Base-by-base conservation (phyloP, 2,113 vertebrate genomes). In the Perognathus longimembris region DNA sequence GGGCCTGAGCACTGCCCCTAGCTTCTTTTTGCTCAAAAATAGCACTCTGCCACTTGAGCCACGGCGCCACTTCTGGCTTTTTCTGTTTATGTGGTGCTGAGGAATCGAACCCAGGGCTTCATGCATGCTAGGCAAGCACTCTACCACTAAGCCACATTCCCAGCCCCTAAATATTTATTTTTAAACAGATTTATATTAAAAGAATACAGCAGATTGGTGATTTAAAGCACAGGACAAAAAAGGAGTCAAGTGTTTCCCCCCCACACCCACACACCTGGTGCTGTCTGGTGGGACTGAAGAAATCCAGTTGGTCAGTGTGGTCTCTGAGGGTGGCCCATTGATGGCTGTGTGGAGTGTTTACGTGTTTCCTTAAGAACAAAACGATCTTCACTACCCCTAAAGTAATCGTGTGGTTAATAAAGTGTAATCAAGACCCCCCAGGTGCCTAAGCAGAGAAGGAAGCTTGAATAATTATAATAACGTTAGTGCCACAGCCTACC, bases 121-220 rank as follows among this genome's bases (percentile, higher is more conserved):
- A n/a, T n/a, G n/a, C n/a, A n/a, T n/a, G n/a, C n/a, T n/a, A n/a
- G n/a, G n/a, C n/a, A n/a, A n/a, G n/a, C n/a, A n/a, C n/a, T n/a
- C n/a, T n/a, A n/a, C n/a, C n/a, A n/a, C n/a, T n/a, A n/a, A n/a
- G n/a, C n/a, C n/a, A n/a, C n/a, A n/a, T n/a, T n/a, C n/a, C n/a
- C n/a, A n/a, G n/a, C n/a, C n/a, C n/a, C n/a, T 54, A 17, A 54
- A 17, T 54, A 54, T 54, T 54, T 54, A 17, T 54, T 70, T 94
- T 45, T 12, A 1, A 45, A 92, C 88, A 79, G 93, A 89, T 88
- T 90, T 92, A 64, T 71, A 76, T 50, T 80, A 66, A 93, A 91
- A 54, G 74, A 82, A 34, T 24, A 90, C 42, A 88, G 78, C 70
- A 93, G 91, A 93, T 79, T 66, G 83, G 85, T 45, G 61, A 74